Evolutionary conservation across 2,888 invertebrate genomes (phyloP).

Genomic region (Trichogramma evanescens): DNA sequence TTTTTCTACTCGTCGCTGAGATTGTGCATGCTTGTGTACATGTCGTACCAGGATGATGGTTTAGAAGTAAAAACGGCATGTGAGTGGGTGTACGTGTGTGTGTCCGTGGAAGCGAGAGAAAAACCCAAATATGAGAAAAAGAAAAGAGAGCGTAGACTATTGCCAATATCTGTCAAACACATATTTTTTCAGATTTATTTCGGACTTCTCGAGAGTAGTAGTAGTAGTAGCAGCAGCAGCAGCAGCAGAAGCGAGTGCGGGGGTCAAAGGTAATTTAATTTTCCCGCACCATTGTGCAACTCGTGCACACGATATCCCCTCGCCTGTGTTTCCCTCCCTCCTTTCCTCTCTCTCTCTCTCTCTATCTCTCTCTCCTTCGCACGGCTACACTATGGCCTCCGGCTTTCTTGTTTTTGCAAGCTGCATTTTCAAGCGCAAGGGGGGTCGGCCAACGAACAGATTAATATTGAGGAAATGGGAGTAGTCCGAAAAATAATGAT

Average conservation of each 20-base stretch:
- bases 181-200: constrained; percentile 44
- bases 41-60: not conserved
- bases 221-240: not conserved
- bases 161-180: constrained; percentile 44
- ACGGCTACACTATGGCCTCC: not conserved
- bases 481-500: constrained; percentile 11
- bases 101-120: constrained; percentile 11
- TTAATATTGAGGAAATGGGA: constrained; percentile 17
- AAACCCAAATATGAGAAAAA: constrained; percentile 12
- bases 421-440: not conserved
- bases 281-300: constrained; percentile 25
- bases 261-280: constrained; percentile 40
- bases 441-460: not conserved
- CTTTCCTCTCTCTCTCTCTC: constrained; percentile 1
- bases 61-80: constrained; percentile 3
- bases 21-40: not conserved
- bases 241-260: not conserved
- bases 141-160: constrained; percentile 18
- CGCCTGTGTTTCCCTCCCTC: not conserved
- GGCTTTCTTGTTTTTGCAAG: not conserved
- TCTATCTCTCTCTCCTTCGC: not conserved
- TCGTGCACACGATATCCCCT: not conserved
- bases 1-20: constrained; percentile 28
- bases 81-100: constrained; percentile 9
- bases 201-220: constrained; percentile 26